Percentiles rank a stretch among this genome's conserved stretches.
phyloP scores from a whole-genome alignment of 2,888 invertebrate species.

The Cryptosula pallasiana region DNA sequence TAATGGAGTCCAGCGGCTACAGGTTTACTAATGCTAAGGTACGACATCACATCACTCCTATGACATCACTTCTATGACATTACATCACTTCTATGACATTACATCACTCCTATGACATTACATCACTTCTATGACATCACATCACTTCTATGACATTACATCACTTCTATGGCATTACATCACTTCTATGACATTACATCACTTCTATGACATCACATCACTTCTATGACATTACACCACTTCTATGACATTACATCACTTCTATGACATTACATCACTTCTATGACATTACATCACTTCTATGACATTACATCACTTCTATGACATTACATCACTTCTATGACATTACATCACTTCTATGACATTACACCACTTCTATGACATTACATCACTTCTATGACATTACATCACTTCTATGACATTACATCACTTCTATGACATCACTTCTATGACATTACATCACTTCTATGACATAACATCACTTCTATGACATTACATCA shows the following conservation, averaged over 20 bases:
- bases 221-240: too few species aligned
- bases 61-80: background rate
- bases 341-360: too few species aligned
- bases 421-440: background rate
- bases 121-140: background rate
- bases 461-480: background rate
- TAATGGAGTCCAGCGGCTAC: slow-evolving; percentile 2
- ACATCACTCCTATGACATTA: background rate
- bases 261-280: too few species aligned
- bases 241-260: too few species aligned
- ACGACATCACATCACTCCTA: background rate
- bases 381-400: background rate
- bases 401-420: background rate
- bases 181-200: background rate
- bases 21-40: slow-evolving; percentile 16
- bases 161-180: background rate
- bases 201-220: background rate
- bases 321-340: background rate
- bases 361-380: background rate
- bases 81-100: background rate
- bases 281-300: too few species aligned
- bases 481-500: background rate
- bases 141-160: background rate
- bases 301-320: background rate
- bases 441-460: background rate